Evolutionary conservation across 1,140 invertebrate genomes (phyloP).

Genomic region (Portunus trituberculatus): DNA sequence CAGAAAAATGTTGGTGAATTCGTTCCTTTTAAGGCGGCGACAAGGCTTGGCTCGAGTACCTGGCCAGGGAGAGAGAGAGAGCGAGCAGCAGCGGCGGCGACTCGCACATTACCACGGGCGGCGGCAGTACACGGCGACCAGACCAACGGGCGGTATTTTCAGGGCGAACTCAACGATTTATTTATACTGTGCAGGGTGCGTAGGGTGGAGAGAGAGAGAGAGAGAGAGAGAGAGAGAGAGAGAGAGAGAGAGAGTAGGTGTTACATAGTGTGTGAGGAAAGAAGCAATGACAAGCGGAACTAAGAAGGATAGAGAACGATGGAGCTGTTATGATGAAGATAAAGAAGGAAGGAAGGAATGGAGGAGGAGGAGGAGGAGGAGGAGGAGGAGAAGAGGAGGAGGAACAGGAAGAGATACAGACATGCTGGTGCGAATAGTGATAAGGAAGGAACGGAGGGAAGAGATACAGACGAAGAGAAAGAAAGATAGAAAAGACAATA

Average conservation of each 20-base stretch:
- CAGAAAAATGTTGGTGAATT: conserved; percentile 24
- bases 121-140: background rate
- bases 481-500: too few relatives aligned
- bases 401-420: background rate
- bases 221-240: conserved; percentile 5
- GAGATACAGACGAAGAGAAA: too few relatives aligned
- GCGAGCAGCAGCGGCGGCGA: background rate
- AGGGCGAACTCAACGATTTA: background rate
- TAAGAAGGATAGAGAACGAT: background rate
- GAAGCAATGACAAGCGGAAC: too few relatives aligned
- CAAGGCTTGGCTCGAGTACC: conserved; percentile 6
- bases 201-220: background rate
- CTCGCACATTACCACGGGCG: background rate
- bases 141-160: background rate
- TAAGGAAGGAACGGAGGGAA: too few relatives aligned
- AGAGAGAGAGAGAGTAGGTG: background rate
- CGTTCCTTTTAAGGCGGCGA: background rate
- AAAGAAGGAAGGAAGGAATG: background rate
- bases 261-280: background rate
- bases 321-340: background rate
- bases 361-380: background rate
- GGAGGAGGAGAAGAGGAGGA: background rate
- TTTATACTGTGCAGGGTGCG: background rate
- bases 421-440: too few relatives aligned
- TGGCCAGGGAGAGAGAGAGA: background rate